Percentiles rank a stretch among this genome's conserved stretches.
These are phyloP conservation scores for Platorchestia sp. DNA, from an alignment of 1,140 invertebrate species.

Conservation along the genomic window DNA sequence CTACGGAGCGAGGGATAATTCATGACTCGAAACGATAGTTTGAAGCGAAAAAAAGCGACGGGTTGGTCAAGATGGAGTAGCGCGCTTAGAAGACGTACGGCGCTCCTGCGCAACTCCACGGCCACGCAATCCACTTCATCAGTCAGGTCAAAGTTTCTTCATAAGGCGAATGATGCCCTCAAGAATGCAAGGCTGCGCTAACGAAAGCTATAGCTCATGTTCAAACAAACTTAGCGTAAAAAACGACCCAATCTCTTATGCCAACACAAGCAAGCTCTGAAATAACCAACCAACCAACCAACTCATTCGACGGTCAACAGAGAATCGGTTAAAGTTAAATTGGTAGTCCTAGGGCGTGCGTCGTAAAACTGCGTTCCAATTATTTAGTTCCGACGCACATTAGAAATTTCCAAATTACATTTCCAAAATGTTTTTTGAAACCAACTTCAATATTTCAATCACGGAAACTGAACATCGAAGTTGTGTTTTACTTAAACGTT, in stretches of 20 bases:
- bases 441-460: not conserved
- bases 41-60: not conserved
- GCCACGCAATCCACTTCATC: constrained; percentile 48
- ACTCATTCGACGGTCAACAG: constrained; percentile 6
- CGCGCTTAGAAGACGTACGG: constrained; percentile 27
- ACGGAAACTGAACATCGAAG: not conserved
- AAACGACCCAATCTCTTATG: constrained; percentile 10
- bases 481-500: not conserved
- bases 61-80: constrained; percentile 17
- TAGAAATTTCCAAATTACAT: not conserved
- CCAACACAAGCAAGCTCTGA: not conserved
- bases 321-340: not conserved
- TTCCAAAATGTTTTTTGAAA: not conserved
- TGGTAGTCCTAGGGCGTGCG: not conserved
- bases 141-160: constrained; percentile 43
- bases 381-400: not conserved
- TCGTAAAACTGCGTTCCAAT: not conserved
- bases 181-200: constrained; percentile 14
- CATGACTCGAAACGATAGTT: constrained; percentile 2
- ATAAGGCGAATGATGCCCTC: constrained; percentile 33
- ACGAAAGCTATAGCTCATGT: constrained; percentile 20
- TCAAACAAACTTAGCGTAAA: constrained; percentile 13
- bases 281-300: constrained; percentile 7
- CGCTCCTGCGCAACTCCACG: not conserved
- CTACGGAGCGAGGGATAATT: not conserved